Evolutionary conservation across 2,888 invertebrate species (phyloP).

Genomic region (Amblyjoppa fuscipennis): DNA sequence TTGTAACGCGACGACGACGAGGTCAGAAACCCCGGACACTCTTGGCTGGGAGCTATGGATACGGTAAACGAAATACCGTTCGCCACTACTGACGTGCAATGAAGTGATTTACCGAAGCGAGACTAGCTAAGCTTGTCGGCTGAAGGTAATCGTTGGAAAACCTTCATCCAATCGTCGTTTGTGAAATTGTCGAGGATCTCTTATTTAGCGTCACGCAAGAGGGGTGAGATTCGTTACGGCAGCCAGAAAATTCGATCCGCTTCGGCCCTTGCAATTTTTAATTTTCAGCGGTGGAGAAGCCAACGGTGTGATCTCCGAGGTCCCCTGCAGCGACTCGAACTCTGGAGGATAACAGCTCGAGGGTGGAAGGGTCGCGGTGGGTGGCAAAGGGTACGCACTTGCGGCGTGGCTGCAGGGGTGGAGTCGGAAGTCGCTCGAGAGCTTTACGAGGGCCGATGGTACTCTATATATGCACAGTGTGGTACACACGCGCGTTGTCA

Average conservation of each 20-base stretch:
- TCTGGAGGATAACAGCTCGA: slow-evolving; percentile 9
- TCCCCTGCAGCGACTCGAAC: slow-evolving; percentile 18
- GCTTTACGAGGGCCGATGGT: slow-evolving; percentile 59
- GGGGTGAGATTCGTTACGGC: slow-evolving; percentile 35
- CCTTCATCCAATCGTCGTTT: not conserved
- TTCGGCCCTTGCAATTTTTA: slow-evolving; percentile 59
- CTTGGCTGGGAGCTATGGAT: not conserved
- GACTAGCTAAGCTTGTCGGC: not conserved
- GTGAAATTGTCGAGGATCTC: slow-evolving; percentile 7
- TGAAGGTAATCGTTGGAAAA: not conserved
- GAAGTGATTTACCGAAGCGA: not conserved
- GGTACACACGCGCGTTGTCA: slow-evolving; percentile 68
- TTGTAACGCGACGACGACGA: slow-evolving; percentile 3
- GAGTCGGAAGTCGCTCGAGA: slow-evolving; percentile 64
- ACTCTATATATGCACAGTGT: slow-evolving; percentile 30
- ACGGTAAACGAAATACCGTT: not conserved
- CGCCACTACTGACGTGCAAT: not conserved
- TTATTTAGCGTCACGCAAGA: not conserved
- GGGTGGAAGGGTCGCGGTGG: slow-evolving; percentile 40
- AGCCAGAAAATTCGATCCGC: slow-evolving; percentile 42
- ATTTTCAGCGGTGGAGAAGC: slow-evolving; percentile 39
- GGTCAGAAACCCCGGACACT: slow-evolving; percentile 1
- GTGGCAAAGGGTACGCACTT: slow-evolving; percentile 35
- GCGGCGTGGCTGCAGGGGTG: slow-evolving; percentile 28
- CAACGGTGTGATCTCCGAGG: slow-evolving; percentile 22